Percentiles rank a stretch among this genome's conserved stretches.
Evolutionary conservation across 2,113 vertebrate genomes (phyloP).

Genomic region (Pangasianodon hypophthalmus): DNA sequence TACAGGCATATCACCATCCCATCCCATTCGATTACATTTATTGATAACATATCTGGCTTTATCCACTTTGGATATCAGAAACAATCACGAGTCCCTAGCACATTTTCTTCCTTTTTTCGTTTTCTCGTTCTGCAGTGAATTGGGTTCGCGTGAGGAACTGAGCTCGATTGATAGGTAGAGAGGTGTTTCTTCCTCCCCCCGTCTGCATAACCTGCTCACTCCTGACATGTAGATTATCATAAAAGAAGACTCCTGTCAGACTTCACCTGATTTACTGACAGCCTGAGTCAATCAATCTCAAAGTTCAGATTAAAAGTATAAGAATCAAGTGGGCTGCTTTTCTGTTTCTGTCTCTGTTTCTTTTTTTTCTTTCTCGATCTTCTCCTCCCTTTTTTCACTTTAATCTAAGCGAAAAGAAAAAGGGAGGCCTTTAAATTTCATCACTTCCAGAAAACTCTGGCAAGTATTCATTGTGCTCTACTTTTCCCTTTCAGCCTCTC

Average conservation of each 20-base stretch:
- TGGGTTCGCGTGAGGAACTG: conserved; percentile 56
- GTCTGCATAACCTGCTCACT: conserved; percentile 55
- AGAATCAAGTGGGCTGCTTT: conserved; percentile 46
- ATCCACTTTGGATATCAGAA: conserved; percentile 62
- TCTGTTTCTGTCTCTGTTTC: conserved; percentile 50
- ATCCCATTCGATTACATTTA: conserved; percentile 53
- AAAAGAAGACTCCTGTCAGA: conserved; percentile 67
- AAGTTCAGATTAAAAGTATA: conserved; percentile 73
- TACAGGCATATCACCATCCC: conserved; percentile 45
- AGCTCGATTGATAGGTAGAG: conserved; percentile 60
- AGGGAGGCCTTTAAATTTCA: conserved; percentile 81
- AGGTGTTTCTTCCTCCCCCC: conserved; percentile 45
- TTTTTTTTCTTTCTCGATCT: conserved; percentile 46
- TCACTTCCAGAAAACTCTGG: conserved; percentile 75
- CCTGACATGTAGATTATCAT: conserved; percentile 70
- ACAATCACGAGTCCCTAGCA: conserved; percentile 59
- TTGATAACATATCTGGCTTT: conserved; percentile 58
- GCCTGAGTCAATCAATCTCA: conserved; percentile 69
- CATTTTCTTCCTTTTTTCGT: conserved; percentile 47
- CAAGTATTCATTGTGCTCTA: conserved; percentile 78
- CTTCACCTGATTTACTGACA: conserved; percentile 66
- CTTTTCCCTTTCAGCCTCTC: conserved; percentile 79
- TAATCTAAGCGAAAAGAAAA: conserved; percentile 78
- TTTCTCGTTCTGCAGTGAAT: conserved; percentile 63
- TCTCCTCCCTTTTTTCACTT: conserved; percentile 57